phyloP scores from a whole-genome alignment of 2,113 vertebrate genomes.

The Hyaena hyaena region DNA sequence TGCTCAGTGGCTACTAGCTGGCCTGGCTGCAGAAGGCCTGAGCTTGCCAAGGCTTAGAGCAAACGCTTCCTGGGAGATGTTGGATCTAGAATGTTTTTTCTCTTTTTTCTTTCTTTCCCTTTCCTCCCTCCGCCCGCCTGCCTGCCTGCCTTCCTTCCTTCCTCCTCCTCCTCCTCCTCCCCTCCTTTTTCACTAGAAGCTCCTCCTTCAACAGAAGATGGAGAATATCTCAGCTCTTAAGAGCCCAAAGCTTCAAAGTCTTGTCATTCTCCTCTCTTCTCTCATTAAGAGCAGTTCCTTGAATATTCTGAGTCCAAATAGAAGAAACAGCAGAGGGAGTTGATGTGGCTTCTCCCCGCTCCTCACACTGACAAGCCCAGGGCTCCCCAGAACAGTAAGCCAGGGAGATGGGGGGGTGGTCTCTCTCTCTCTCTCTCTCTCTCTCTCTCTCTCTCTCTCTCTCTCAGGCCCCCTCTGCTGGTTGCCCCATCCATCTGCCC shows the following conservation, averaged over 20 bases:
- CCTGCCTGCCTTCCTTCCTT: accelerated
- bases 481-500: not conserved
- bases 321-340: accelerated
- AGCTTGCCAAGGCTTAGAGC: not conserved
- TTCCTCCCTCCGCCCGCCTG: not conserved
- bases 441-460: not conserved
- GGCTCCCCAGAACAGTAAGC: no score
- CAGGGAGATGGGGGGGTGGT: no score
- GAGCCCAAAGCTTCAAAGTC: not conserved
- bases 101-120: no score
- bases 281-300: not conserved
- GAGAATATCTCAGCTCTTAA: not conserved
- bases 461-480: not conserved
- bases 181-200: no score
- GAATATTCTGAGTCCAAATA: not conserved
- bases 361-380: not conserved
- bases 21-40: accelerated
- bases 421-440: not conserved
- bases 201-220: not conserved
- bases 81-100: not conserved
- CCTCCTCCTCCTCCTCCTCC: accelerated
- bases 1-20: not conserved
- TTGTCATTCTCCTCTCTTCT: not conserved
- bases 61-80: not conserved
- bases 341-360: accelerated